Percentiles rank a stretch among this genome's conserved stretches.
Evolutionary conservation across 1,140 invertebrate genomes (phyloP).

Genomic region (Drosophila simulans): DNA sequence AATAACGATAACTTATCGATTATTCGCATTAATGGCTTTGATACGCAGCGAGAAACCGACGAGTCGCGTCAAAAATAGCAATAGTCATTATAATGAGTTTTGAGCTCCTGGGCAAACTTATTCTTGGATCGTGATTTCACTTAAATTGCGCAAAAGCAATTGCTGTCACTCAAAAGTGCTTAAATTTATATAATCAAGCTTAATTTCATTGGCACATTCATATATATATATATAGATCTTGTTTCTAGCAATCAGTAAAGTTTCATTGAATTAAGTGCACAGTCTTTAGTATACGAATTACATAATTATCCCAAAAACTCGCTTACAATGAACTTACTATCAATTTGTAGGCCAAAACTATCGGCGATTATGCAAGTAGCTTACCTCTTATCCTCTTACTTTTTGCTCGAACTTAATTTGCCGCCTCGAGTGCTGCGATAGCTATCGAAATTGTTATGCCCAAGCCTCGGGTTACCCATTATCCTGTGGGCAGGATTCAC

Average conservation of each 20-base stretch:
- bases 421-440: slow-evolving; percentile 26
- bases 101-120: slow-evolving; percentile 2
- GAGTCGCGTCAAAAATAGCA: slow-evolving; percentile 21
- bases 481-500: slow-evolving; percentile 25
- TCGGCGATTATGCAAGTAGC: not conserved
- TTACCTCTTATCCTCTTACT: slow-evolving; percentile 5
- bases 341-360: slow-evolving; percentile 5
- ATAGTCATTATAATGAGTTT: slow-evolving; percentile 16
- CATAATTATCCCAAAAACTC: not conserved
- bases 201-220: too few species aligned
- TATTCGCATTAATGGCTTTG: slow-evolving; percentile 30
- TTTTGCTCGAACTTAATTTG: slow-evolving; percentile 26
- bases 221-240: too few species aligned
- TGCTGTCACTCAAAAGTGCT: not conserved
- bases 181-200: too few species aligned
- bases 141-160: not conserved
- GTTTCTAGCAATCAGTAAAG: too few species aligned
- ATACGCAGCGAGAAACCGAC: not conserved
- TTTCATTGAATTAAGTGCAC: too few species aligned
- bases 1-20: slow-evolving; percentile 45
- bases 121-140: not conserved
- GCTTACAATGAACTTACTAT: not conserved
- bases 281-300: not conserved
- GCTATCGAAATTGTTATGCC: slow-evolving; percentile 33
- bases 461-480: slow-evolving; percentile 11